Evolutionary conservation across 1,140 invertebrate species (phyloP).

Genomic region (Heliconius hewitsoni): DNA sequence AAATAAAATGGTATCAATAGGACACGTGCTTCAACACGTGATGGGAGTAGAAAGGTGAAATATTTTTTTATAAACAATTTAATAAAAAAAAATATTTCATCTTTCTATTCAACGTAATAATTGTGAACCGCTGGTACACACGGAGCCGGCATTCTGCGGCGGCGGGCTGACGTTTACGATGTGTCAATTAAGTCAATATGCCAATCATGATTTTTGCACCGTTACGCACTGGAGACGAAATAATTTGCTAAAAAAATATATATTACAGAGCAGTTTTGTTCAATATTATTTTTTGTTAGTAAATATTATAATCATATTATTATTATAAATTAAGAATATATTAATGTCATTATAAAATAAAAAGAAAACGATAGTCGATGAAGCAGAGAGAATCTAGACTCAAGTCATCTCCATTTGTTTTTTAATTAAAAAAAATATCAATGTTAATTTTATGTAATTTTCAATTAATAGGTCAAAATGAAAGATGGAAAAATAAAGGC

Average conservation of each 20-base stretch:
- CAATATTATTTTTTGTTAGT: not conserved
- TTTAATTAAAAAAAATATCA: too few relatives aligned
- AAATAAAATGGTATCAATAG: not conserved
- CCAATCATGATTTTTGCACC: slow-evolving; percentile 31
- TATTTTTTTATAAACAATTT: not conserved
- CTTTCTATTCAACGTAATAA: not conserved
- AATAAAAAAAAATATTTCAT: too few relatives aligned
- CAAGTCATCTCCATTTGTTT: too few relatives aligned
- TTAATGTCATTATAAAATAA: too few relatives aligned
- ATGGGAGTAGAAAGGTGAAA: slow-evolving; percentile 13
- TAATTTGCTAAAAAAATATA: slow-evolving; percentile 14
- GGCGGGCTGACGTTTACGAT: not conserved
- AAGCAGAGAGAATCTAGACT: too few relatives aligned
- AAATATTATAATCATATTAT: not conserved
- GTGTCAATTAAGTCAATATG: slow-evolving; percentile 16
- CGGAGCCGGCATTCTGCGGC: not conserved
- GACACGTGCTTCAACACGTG: not conserved
- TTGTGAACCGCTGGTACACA: not conserved
- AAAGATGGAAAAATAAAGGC: too few relatives aligned
- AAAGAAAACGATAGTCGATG: too few relatives aligned
- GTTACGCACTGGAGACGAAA: slow-evolving; percentile 22
- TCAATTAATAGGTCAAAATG: too few relatives aligned
- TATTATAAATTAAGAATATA: too few relatives aligned
- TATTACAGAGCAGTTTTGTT: slow-evolving; percentile 13
- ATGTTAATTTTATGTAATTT: too few relatives aligned